phyloP scores from a whole-genome alignment of 2,797 vertebrate genomes.

The Danionella dracula region DNA sequence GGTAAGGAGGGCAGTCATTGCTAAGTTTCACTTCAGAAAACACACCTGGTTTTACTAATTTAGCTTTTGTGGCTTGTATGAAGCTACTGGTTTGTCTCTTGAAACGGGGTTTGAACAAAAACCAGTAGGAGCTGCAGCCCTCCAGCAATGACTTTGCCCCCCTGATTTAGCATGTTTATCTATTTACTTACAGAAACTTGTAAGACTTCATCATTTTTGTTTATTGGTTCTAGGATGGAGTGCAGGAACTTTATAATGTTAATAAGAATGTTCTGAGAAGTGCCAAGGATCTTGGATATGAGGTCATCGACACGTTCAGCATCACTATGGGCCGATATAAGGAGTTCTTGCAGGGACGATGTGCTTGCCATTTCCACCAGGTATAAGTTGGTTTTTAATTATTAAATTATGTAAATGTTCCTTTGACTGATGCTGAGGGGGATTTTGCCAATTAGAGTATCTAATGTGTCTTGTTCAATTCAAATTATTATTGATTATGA shows the following conservation, averaged over 20 bases:
- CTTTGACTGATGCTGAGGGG: background rate
- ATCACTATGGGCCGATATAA: constrained; percentile 92
- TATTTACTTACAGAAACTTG: background rate
- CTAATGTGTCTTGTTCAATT: too few species aligned
- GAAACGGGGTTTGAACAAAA: too few species aligned
- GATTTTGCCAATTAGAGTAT: too few species aligned
- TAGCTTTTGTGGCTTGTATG: too few species aligned
- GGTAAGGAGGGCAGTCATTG: too few species aligned
- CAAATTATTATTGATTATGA: too few species aligned
- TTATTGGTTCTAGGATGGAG: constrained; percentile 65
- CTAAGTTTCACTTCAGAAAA: too few species aligned
- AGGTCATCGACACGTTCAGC: constrained; percentile 87
- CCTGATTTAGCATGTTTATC: too few species aligned
- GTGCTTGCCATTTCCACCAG: constrained; percentile 95
- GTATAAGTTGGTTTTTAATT: constrained; percentile 57
- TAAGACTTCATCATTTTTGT: background rate
- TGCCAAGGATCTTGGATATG: constrained; percentile 79
- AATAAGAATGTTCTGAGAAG: constrained; percentile 77
- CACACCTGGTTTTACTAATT: too few species aligned
- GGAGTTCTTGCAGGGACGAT: constrained; percentile 90
- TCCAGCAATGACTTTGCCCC: too few species aligned
- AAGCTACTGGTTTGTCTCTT: too few species aligned
- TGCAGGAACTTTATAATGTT: constrained; percentile 78
- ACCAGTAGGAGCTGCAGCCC: too few species aligned
- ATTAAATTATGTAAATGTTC: background rate